Conservation (phyloP, 2,797 vertebrate genomes). For the Diglossa cyanea region DNA sequence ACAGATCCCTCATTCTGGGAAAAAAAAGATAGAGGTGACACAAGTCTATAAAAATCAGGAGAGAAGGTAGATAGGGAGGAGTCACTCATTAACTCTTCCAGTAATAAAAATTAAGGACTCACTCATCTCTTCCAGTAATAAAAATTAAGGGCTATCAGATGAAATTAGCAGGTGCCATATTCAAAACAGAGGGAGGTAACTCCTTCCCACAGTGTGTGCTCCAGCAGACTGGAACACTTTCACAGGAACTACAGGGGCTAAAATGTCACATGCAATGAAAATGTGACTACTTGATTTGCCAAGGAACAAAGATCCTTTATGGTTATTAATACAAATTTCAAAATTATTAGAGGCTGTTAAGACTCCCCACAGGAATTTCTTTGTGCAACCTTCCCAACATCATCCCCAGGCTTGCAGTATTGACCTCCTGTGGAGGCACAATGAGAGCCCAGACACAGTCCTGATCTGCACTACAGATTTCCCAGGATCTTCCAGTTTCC, state of each 20-base stretch:
- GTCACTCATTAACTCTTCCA: neutral
- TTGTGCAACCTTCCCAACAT: neutral
- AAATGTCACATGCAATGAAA: rapidly evolving
- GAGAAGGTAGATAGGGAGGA: neutral
- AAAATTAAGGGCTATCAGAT: neutral
- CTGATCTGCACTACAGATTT: neutral
- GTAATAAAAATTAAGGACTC: neutral
- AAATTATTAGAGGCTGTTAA: neutral
- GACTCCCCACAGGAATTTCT: neutral
- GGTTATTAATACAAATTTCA: neutral
- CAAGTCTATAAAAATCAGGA: neutral
- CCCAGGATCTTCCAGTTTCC: neutral
- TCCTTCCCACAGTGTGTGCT: neutral
- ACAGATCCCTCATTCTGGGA: neutral
- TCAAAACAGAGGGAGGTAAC: neutral
- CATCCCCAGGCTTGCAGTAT: neutral
- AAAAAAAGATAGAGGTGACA: neutral
- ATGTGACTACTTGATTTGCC: rapidly evolving
- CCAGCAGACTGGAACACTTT: neutral
- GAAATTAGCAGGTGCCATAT: neutral
- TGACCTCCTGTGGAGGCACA: rapidly evolving
- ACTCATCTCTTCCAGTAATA: neutral
- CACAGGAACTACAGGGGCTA: neutral
- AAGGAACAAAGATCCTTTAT: neutral
- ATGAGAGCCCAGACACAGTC: neutral